A percentile compares a stretch with the other conserved stretches of the same genome.
Conservation (phyloP, 2,888 invertebrate species). For the Morinoia aosen region DNA sequence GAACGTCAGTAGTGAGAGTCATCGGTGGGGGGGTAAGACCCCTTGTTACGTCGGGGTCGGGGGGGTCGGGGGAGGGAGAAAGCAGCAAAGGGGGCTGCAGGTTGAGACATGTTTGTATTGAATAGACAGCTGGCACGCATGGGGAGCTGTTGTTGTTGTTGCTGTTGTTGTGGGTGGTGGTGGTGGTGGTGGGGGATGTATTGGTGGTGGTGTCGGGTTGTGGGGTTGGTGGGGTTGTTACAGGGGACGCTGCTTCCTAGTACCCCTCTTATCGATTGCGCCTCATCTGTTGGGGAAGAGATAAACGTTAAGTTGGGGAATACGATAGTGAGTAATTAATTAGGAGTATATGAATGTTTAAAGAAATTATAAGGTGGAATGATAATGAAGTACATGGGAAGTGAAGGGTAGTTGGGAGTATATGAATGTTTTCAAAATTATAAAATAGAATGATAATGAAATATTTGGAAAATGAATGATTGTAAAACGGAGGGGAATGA, state of each 20-base stretch:
- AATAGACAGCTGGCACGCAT: not conserved
- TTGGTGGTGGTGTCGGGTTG: not conserved
- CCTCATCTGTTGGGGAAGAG: not conserved
- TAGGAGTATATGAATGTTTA: too few species aligned
- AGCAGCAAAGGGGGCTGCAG: not conserved
- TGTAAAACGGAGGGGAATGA: too few species aligned
- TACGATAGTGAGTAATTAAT: too few species aligned
- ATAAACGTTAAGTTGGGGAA: too few species aligned
- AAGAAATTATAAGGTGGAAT: too few species aligned
- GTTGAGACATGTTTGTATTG: not conserved
- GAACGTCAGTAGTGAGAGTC: not conserved
- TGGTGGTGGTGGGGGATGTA: not conserved
- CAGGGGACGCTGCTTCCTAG: not conserved
- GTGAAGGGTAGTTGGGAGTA: too few species aligned
- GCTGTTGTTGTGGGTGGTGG: not conserved
- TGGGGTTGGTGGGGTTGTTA: not conserved
- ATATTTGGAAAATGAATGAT: too few species aligned
- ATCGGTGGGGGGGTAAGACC: not conserved
- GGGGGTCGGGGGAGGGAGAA: constrained; percentile 1
- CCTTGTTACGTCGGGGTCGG: not conserved
- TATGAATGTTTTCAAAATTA: too few species aligned
- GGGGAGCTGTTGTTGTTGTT: not conserved
- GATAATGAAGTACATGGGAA: too few species aligned
- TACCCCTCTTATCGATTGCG: not conserved
- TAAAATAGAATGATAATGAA: too few species aligned